Evolutionary conservation across 2,888 invertebrate species (phyloP).

Genomic region (Malacosoma neustria): DNA sequence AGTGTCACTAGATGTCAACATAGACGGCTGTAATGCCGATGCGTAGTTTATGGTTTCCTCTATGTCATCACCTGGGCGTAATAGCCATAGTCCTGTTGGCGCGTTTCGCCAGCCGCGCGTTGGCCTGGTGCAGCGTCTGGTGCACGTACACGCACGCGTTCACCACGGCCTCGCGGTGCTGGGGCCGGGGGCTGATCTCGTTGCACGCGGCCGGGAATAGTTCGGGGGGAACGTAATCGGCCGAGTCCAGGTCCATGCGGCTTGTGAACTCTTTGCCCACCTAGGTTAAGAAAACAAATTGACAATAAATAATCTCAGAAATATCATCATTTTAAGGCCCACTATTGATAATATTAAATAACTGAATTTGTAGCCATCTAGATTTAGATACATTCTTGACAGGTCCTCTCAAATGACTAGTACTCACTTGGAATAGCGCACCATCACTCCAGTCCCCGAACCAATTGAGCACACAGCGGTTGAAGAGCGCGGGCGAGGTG

Average conservation of each 20-base stretch:
- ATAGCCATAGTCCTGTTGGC: slow-evolving; percentile 98
- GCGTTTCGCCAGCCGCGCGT: slow-evolving; percentile 90
- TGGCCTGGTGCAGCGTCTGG: slow-evolving; percentile 96
- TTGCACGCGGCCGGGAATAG: slow-evolving; percentile 93
- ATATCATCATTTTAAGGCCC: no score
- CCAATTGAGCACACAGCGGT: slow-evolving; percentile 99
- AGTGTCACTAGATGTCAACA: no score
- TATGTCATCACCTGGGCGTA: slow-evolving; percentile 94
- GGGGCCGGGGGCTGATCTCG: slow-evolving; percentile 81
- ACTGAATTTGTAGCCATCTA: no score
- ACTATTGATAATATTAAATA: no score
- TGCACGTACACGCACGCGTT: slow-evolving; percentile 99
- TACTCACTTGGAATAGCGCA: slow-evolving; percentile 88
- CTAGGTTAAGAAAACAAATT: slow-evolving; percentile 43
- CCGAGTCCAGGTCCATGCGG: slow-evolving; percentile 93
- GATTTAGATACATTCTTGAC: no score
- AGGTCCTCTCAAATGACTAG: no score
- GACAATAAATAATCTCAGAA: background rate
- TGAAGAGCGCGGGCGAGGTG: slow-evolving; percentile 98
- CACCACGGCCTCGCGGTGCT: slow-evolving; percentile 96
- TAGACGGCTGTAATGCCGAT: no score
- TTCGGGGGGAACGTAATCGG: slow-evolving; percentile 90
- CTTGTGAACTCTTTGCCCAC: slow-evolving; percentile 97
- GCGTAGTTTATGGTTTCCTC: no score
- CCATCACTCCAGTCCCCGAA: slow-evolving; percentile 99